Evolutionary conservation across 1,140 invertebrate species (phyloP), one percentile per base, ranked within the genome.

Genomic region (Samia ricini): DNA sequence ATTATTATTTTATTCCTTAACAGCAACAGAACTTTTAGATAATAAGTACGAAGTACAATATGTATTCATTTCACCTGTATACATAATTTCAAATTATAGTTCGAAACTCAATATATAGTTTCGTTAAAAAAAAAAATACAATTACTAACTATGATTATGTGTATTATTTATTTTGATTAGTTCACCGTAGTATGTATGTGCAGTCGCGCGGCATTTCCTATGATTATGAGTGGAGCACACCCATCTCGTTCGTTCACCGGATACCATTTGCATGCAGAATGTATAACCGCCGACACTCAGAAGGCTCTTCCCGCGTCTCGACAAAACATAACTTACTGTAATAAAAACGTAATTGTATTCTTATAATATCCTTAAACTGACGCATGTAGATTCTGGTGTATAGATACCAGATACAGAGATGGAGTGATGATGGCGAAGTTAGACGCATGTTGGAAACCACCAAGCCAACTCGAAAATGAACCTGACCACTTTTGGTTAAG

Each of bases 101-200:
- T 7, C 7, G 33, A 8, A 36, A 8, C 33, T 36, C 7, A 36
- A 36, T 36, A 15, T 8, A 36, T 36, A 36, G 33, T 36, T n/a
- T n/a, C n/a, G n/a, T n/a, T n/a, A n/a, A n/a, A n/a, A n/a, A n/a
- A n/a, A n/a, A n/a, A n/a, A n/a, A n/a, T n/a, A n/a, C n/a, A n/a
- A n/a, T n/a, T n/a, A n/a, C n/a, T n/a, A n/a, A n/a, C n/a, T 12
- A 57, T 57, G 56, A 10, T 57, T 42, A 36, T 57, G 56, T 3
- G 19, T 33, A 33, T 57, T 57, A 57, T 57, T 57, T 6, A 56
- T 19, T 57, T 8, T 33, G 18, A 36, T 19, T 57, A 57, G 8
- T 36, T 22, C 0, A n/a, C 10, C 52, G 52, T 24, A 6, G 52
- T 24, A 55, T 5, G 52, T 55, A 12, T 55, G 52, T n/a, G 18